These are phyloP conservation scores for Lepus americanus DNA, from an alignment of 2,113 vertebrate genomes.

Conservation along the genomic window DNA sequence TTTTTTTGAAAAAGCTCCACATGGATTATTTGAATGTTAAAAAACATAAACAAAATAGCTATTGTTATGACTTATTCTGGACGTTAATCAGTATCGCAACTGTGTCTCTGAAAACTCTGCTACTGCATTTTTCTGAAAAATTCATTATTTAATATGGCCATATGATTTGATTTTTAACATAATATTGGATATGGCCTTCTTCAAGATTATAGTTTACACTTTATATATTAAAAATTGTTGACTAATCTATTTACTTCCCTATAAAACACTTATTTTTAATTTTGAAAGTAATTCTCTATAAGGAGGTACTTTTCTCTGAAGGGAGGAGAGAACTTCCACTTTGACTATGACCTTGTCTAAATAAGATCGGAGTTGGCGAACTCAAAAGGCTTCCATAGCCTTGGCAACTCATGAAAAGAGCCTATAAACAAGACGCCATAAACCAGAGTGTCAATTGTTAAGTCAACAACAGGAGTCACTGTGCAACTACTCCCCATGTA, in stretches of 20 bases:
- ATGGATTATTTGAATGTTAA: not conserved
- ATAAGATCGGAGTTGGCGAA: too few relatives aligned
- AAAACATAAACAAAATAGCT: not conserved
- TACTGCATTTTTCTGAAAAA: not conserved
- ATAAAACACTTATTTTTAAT: not conserved
- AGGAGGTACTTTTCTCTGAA: too few relatives aligned
- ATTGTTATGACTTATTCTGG: not conserved
- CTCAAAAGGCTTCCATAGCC: too few relatives aligned
- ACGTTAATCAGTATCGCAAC: not conserved
- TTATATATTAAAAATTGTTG: not conserved
- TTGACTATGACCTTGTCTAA: too few relatives aligned
- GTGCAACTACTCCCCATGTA: too few relatives aligned
- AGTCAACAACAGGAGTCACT: too few relatives aligned
- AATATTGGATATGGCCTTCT: not conserved
- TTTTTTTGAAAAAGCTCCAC: not conserved
- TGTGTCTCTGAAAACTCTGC: not conserved
- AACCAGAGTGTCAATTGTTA: too few relatives aligned
- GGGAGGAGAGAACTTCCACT: too few relatives aligned
- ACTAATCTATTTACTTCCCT: not conserved
- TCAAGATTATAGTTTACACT: not conserved
- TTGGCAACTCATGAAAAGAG: too few relatives aligned
- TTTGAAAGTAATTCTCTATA: not conserved
- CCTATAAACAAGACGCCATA: too few relatives aligned
- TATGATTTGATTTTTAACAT: not conserved
- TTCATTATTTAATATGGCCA: not conserved